phyloP scores from a whole-genome alignment of 2,113 vertebrate species.

The Spilogale gracilis region DNA sequence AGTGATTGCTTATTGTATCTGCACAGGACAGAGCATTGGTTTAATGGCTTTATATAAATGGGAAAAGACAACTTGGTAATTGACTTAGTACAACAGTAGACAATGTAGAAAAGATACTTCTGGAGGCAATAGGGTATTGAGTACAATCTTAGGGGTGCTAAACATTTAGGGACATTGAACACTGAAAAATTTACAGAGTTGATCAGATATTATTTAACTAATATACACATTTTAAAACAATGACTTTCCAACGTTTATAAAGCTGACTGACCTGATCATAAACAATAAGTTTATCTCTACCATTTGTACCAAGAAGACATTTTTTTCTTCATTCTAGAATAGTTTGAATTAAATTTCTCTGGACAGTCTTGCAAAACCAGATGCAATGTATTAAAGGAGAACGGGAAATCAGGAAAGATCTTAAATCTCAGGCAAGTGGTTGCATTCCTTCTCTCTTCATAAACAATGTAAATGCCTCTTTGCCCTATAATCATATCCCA shows the following conservation, averaged over 20 bases:
- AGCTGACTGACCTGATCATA: background rate
- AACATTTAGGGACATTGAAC: background rate
- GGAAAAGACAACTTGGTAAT: constrained; percentile 83
- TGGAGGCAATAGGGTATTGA: constrained; percentile 41
- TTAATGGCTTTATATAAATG: constrained; percentile 81
- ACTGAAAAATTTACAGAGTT: background rate
- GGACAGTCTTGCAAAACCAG: background rate
- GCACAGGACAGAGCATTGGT: constrained; percentile 79
- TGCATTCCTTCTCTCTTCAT: background rate
- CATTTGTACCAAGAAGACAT: background rate
- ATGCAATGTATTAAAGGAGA: background rate
- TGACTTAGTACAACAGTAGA: constrained; percentile 70
- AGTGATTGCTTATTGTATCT: constrained; percentile 71
- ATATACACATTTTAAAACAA: background rate
- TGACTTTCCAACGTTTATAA: background rate
- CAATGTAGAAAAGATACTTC: constrained; percentile 54
- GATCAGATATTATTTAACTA: constrained; percentile 22
- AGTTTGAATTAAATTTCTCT: constrained; percentile 21
- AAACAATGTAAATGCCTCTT: background rate
- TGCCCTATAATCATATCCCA: background rate
- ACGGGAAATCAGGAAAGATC: background rate
- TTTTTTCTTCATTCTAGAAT: constrained; percentile 12
- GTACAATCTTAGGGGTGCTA: background rate
- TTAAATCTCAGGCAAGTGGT: background rate
- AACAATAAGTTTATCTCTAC: constrained; percentile 14